Evolutionary conservation across 2,888 invertebrate species (phyloP).

Genomic region (Athalia cordata): DNA sequence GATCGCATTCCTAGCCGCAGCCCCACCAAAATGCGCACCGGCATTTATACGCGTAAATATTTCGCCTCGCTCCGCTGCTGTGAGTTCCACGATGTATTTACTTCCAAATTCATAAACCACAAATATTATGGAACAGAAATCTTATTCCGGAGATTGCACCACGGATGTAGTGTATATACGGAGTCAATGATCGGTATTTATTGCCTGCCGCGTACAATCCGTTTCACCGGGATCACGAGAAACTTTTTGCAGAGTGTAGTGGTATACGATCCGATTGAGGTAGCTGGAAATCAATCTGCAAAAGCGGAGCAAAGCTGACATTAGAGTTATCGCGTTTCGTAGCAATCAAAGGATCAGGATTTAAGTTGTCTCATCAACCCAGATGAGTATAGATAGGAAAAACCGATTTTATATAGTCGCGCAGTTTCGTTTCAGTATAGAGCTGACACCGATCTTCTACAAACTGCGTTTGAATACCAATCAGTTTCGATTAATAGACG

Average conservation of each 20-base stretch:
- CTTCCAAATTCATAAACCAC: conserved; percentile 14
- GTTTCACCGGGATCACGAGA: too few relatives aligned
- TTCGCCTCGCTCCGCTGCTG: too few relatives aligned
- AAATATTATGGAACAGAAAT: conserved; percentile 11
- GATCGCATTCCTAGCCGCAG: conserved; percentile 24
- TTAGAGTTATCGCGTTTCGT: neutral
- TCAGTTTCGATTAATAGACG: conserved; percentile 36
- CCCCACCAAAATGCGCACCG: neutral
- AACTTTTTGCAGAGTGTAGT: too few relatives aligned
- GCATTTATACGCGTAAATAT: too few relatives aligned
- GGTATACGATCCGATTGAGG: too few relatives aligned
- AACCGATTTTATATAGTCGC: conserved; percentile 3
- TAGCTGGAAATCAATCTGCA: neutral
- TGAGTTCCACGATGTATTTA: conserved; percentile 18
- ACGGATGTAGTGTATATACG: too few relatives aligned
- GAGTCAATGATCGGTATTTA: neutral
- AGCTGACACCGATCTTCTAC: conserved; percentile 10
- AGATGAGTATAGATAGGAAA: conserved; percentile 25
- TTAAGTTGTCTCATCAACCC: conserved; percentile 25
- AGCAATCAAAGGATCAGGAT: conserved; percentile 6
- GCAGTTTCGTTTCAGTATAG: conserved; percentile 5
- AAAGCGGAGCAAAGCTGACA: neutral
- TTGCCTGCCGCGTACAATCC: neutral
- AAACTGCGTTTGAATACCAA: conserved; percentile 30
- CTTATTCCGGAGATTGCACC: too few relatives aligned